Evolutionary conservation across 2,797 vertebrate genomes (phyloP).

Genomic region (Linurgus olivaceus): DNA sequence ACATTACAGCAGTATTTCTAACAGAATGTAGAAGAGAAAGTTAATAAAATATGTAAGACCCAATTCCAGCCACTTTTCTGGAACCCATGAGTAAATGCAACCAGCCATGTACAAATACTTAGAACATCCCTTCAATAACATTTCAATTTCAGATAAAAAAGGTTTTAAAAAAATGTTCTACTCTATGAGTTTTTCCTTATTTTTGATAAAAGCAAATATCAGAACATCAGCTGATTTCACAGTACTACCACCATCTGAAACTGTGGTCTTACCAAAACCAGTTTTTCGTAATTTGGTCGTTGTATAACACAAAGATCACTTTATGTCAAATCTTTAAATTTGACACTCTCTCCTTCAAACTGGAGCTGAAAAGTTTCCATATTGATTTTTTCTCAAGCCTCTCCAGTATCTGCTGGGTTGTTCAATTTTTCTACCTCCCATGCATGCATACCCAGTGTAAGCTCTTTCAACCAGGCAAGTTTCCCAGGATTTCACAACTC

Average conservation of each 20-base stretch:
- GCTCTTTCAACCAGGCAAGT: neutral
- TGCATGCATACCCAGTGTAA: neutral
- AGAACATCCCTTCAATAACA: neutral
- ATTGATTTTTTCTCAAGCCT: neutral
- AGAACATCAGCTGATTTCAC: neutral
- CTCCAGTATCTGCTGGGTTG: neutral
- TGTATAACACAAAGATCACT: neutral
- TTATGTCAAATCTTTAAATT: neutral
- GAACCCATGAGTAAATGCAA: neutral
- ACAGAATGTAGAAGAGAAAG: neutral
- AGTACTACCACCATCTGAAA: neutral
- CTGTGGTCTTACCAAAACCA: neutral
- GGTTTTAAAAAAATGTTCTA: neutral
- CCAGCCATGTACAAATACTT: neutral
- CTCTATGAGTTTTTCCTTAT: neutral
- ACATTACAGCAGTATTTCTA: neutral
- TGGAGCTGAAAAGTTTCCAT: neutral
- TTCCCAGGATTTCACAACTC: constrained; percentile 38
- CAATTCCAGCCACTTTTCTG: neutral
- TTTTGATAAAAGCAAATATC: neutral
- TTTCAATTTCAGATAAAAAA: neutral
- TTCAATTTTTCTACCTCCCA: neutral
- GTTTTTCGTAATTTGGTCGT: neutral
- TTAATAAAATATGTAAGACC: neutral
- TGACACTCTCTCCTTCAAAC: neutral